Conservation (phyloP, 1,140 invertebrate genomes). For the Drosophila equinoxialis region DNA sequence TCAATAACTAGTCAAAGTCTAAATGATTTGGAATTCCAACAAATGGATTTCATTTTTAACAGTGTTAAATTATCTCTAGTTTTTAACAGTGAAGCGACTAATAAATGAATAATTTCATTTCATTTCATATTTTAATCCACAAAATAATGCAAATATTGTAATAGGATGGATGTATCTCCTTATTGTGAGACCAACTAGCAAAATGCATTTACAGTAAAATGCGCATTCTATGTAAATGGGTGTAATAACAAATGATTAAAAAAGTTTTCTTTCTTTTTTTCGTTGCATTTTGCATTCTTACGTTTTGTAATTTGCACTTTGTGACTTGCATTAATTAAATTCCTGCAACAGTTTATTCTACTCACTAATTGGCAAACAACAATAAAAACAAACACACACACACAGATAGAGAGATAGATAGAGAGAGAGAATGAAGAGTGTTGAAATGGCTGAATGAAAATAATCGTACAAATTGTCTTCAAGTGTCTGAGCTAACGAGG, state of each 20-base stretch:
- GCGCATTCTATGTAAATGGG: too few relatives aligned
- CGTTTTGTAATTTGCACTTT: conserved; percentile 11
- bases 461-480: conserved; percentile 8
- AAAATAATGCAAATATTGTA: too few relatives aligned
- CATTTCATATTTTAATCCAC: too few relatives aligned
- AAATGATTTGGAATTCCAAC: too few relatives aligned
- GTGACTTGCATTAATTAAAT: conserved; percentile 76
- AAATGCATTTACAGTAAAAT: too few relatives aligned
- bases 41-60: too few relatives aligned
- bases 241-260: conserved; percentile 9
- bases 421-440: neutral
- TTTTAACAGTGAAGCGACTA: too few relatives aligned
- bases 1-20: too few relatives aligned
- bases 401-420: neutral
- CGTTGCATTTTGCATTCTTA: conserved; percentile 19
- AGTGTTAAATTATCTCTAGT: too few relatives aligned
- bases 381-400: neutral
- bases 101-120: too few relatives aligned
- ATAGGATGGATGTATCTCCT: too few relatives aligned
- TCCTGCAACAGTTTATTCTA: conserved; percentile 56
- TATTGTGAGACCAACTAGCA: too few relatives aligned
- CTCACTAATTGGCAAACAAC: conserved; percentile 11
- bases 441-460: neutral
- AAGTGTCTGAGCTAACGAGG: conserved; percentile 16
- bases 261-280: conserved; percentile 6